These are phyloP conservation scores for Erythrolamprus reginae DNA, from an alignment of 2,113 vertebrate species.

Conservation along the genomic window DNA sequence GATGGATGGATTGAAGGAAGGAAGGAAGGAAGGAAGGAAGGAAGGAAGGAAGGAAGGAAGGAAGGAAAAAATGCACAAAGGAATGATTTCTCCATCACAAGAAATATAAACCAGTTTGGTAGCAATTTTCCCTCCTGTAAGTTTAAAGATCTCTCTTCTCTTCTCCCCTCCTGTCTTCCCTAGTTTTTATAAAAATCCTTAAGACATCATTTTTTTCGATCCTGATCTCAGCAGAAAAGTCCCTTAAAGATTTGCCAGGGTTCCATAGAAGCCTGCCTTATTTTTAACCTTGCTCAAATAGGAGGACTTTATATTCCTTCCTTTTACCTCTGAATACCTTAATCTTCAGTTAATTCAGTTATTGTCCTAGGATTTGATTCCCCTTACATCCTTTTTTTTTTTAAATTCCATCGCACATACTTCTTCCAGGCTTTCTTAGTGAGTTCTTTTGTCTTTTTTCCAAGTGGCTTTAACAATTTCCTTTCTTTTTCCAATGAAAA, in stretches of 20 bases:
- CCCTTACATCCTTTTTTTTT: neutral
- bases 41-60: neutral
- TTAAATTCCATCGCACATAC: neutral
- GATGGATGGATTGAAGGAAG: too few species aligned
- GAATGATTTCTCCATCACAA: neutral
- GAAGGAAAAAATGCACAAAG: neutral
- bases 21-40: neutral
- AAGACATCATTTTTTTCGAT: neutral
- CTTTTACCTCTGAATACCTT: neutral
- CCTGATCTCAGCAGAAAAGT: neutral
- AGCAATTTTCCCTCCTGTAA: neutral
- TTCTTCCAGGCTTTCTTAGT: neutral
- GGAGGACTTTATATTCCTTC: neutral
- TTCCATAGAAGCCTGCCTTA: neutral
- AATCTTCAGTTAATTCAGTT: neutral
- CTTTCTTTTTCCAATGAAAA: neutral
- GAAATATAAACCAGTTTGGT: neutral
- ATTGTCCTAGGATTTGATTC: neutral
- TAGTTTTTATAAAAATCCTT: neutral
- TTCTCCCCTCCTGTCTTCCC: neutral
- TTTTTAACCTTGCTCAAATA: neutral
- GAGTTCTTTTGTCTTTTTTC: neutral
- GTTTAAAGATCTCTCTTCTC: neutral
- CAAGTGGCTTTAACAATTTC: neutral
- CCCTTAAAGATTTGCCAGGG: neutral